Evolutionary conservation across 2,797 vertebrate genomes (phyloP).

Genomic region (Cryptoprocta ferox): DNA sequence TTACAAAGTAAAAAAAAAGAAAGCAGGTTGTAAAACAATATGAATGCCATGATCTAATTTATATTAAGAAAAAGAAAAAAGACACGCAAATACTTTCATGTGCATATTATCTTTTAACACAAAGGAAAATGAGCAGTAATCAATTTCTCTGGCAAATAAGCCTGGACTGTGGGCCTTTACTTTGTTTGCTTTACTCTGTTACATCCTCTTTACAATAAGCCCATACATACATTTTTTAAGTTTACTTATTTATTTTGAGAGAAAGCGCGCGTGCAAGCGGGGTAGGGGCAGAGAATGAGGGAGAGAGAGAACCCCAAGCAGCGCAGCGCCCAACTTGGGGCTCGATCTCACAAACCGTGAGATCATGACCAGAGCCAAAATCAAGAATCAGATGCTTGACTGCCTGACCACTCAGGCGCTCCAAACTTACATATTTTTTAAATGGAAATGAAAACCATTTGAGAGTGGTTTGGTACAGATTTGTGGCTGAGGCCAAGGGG

Average conservation of each 20-base stretch:
- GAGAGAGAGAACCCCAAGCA: too few relatives aligned
- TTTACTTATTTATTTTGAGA: too few relatives aligned
- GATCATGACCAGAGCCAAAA: too few relatives aligned
- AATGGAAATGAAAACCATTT: background rate
- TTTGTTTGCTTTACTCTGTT: background rate
- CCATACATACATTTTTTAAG: too few relatives aligned
- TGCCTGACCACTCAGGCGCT: too few relatives aligned
- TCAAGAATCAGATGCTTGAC: too few relatives aligned
- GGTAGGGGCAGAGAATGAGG: too few relatives aligned
- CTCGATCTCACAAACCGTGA: too few relatives aligned
- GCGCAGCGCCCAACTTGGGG: too few relatives aligned
- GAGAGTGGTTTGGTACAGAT: background rate
- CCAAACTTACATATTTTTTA: background rate
- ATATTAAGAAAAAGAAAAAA: background rate
- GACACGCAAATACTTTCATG: background rate
- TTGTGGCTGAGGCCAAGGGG: background rate
- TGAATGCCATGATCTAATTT: background rate
- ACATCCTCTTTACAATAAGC: background rate
- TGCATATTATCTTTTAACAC: background rate
- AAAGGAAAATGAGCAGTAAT: background rate
- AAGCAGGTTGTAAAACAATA: background rate
- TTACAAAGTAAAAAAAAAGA: background rate
- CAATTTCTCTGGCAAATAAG: background rate
- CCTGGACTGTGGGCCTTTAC: background rate
- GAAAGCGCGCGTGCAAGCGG: too few relatives aligned